Base-by-base conservation (phyloP, 2,888 invertebrate species). In the Beris morrisii region DNA sequence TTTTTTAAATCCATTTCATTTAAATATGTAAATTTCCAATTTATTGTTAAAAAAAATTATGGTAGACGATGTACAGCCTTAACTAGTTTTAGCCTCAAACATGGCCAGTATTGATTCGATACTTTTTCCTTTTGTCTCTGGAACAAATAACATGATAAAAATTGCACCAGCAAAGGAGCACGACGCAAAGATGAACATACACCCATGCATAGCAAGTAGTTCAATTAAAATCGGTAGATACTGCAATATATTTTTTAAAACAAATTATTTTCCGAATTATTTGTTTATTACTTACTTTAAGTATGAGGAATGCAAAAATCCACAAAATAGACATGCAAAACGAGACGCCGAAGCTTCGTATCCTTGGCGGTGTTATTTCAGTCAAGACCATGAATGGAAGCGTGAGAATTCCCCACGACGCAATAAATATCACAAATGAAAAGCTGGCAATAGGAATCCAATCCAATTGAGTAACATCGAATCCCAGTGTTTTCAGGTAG, bases 371-470 rank as follows among this genome's bases (percentile, higher is more conserved):
- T 71, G 76, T 70, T 57, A 81, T 74, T 72, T 77, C 78, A 0
- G 76, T 73, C 7, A 78, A 68, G 5, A 81, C 76, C 50, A 81
- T 65, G 50, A 78, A 81, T 1, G 81, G 79, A 13, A 81, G 64
- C 1, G 79, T 72, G 63, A 79, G 30, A 2, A 80, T 64, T 1
- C 81, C 81, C 68, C 74, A 73, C 9, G 76, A 75, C 32, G 76
- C 78, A 65, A 77, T 72, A 56, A 79, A 78, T 7, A 81, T 72
- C 63, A 75, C 75, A 43, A 79, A 76, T 0, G 80, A 78, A 69
- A 81, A 79, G 22, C 79, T 77, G 0, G 70, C 76, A 4, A 80
- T 68, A 9, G 81, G 79, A 28, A 80, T 70, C 81, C 80, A 81
- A 11, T 71, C 72, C 9, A 74, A 74, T 0, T 65, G 56, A 0